phyloP scores from a whole-genome alignment of 2,113 vertebrate species.

The Urocolius indicus region DNA sequence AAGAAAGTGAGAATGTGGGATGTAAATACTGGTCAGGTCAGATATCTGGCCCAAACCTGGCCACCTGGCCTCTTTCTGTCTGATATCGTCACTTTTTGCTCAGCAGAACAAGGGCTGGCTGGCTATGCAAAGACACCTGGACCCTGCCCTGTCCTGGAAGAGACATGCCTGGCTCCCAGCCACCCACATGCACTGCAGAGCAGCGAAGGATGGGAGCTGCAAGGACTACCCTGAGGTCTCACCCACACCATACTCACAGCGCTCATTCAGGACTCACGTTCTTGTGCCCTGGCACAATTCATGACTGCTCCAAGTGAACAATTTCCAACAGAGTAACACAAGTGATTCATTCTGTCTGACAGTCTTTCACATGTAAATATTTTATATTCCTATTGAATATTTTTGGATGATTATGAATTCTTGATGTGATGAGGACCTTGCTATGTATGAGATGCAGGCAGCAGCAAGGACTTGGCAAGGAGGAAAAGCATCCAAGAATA shows the following conservation, averaged over 20 bases:
- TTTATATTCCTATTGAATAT: slow-evolving; percentile 83
- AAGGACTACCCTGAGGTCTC: neutral
- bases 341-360: slow-evolving; percentile 67
- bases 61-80: slow-evolving; percentile 59
- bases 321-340: slow-evolving; percentile 42
- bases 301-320: slow-evolving; percentile 21
- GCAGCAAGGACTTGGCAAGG: slow-evolving; percentile 65
- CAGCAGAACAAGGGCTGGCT: slow-evolving; percentile 23
- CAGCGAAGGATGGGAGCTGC: neutral
- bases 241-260: neutral
- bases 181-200: neutral
- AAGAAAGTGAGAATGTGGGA: neutral
- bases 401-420: slow-evolving; percentile 83
- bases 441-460: slow-evolving; percentile 75
- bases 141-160: neutral
- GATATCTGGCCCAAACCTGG: neutral
- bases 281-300: neutral
- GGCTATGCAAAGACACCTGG: neutral
- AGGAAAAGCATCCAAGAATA: slow-evolving; percentile 58
- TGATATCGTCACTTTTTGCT: neutral
- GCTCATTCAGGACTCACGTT: neutral
- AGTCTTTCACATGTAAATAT: slow-evolving; percentile 80
- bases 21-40: neutral
- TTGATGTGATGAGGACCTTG: slow-evolving; percentile 80
- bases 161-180: slow-evolving; percentile 11